phyloP scores from a whole-genome alignment of 2,797 vertebrate genomes.

The Bovichtus diacanthus region DNA sequence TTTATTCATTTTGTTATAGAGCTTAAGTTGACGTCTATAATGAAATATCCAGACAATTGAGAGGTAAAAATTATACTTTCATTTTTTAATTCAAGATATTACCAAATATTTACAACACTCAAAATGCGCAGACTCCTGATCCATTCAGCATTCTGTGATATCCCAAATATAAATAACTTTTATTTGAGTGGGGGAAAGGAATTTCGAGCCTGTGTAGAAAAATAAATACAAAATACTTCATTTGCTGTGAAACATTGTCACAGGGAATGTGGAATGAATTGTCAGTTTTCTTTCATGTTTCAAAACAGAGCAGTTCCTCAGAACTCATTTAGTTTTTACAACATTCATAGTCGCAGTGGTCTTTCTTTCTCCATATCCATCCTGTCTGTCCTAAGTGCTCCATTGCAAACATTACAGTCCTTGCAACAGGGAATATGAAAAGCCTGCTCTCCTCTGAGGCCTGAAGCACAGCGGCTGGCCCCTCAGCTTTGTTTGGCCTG shows the following conservation, averaged over 20 bases:
- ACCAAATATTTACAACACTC: conserved; percentile 97
- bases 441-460: conserved; percentile 66
- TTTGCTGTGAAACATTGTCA: conserved; percentile 71
- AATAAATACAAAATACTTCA: conserved; percentile 83
- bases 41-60: conserved; percentile 48
- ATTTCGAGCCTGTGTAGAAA: conserved; percentile 87
- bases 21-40: conserved; percentile 2
- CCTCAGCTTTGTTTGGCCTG: conserved; percentile 44
- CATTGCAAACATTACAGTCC: conserved; percentile 78
- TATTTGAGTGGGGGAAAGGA: conserved; percentile 76
- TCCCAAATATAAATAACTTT: conserved; percentile 98
- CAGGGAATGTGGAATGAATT: conserved; percentile 73
- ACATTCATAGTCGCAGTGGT: conserved; percentile 93
- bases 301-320: conserved; percentile 65
- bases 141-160: conserved; percentile 92
- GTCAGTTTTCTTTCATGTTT: conserved; percentile 70
- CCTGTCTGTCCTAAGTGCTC: conserved; percentile 90
- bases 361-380: conserved; percentile 86
- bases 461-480: conserved; percentile 45
- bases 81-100: conserved; percentile 93
- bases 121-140: conserved; percentile 94
- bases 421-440: conserved; percentile 66
- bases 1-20: conserved; percentile 26
- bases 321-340: conserved; percentile 80
- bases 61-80: conserved; percentile 56